Evolutionary conservation across 2,888 invertebrate species (phyloP).

Genomic region (Meteorus colon): DNA sequence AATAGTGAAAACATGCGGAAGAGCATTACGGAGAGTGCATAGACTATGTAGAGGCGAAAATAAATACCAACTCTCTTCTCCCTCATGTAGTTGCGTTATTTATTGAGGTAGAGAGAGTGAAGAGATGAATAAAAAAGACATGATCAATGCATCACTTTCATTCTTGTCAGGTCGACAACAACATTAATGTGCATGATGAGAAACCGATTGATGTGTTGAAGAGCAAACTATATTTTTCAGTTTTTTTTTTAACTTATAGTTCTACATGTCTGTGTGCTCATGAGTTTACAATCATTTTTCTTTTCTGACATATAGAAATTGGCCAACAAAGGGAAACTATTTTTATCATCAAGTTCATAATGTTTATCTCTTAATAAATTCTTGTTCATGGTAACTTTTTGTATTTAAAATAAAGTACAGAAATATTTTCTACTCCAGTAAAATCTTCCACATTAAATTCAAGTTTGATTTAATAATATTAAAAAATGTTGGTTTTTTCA

Average conservation of each 20-base stretch:
- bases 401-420: too few relatives aligned
- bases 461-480: too few relatives aligned
- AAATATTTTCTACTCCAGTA: too few relatives aligned
- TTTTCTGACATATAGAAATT: background rate
- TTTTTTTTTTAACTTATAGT: background rate
- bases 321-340: background rate
- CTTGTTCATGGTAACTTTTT: too few relatives aligned
- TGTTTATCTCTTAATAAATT: background rate
- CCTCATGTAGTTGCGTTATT: background rate
- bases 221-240: background rate
- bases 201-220: background rate
- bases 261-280: background rate
- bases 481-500: too few relatives aligned
- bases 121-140: background rate
- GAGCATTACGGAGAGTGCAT: slow-evolving; percentile 13
- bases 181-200: slow-evolving; percentile 14
- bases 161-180: background rate
- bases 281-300: background rate
- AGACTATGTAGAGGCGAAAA: slow-evolving; percentile 8
- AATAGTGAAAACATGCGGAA: slow-evolving; percentile 18
- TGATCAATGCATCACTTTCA: background rate
- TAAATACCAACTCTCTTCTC: background rate
- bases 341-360: background rate
- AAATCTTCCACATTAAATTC: too few relatives aligned
- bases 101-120: background rate